These are phyloP conservation scores for Momotus momota DNA, from an alignment of 2,797 vertebrate species.

Conservation along the genomic window DNA sequence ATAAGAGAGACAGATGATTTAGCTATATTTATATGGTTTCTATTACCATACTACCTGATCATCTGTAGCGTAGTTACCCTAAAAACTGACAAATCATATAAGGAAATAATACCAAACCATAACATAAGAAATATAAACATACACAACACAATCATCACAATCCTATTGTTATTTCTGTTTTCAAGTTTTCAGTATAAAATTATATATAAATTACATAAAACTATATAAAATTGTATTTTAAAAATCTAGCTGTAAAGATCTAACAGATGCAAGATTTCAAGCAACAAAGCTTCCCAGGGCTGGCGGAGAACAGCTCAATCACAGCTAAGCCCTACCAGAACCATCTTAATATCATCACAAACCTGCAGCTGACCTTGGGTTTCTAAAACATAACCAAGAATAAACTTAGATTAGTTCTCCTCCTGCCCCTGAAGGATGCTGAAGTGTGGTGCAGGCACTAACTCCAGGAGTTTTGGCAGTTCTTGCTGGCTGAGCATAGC, in stretches of 20 bases:
- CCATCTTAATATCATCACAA: background rate
- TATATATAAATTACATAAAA: background rate
- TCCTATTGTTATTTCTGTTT: background rate
- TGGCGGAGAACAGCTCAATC: background rate
- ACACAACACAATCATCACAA: background rate
- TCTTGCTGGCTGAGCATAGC: fast-evolving
- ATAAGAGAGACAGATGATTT: background rate
- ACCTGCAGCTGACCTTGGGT: background rate
- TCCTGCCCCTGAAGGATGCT: background rate
- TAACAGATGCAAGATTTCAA: background rate
- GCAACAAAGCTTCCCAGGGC: background rate
- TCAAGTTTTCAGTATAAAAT: background rate
- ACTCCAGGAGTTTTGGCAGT: background rate
- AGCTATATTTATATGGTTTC: background rate
- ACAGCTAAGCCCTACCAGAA: background rate
- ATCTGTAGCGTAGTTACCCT: background rate
- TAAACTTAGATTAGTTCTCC: background rate
- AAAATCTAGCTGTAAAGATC: background rate
- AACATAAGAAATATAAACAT: background rate
- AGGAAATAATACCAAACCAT: background rate
- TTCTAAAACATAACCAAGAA: background rate
- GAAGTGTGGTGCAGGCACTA: background rate
- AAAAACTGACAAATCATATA: background rate
- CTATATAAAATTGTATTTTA: background rate
- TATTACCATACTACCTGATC: background rate